A percentile compares a stretch with the other conserved stretches of the same genome.
These are phyloP conservation scores for Atta texana DNA, from an alignment of 1,140 invertebrate species.

Conservation along the genomic window DNA sequence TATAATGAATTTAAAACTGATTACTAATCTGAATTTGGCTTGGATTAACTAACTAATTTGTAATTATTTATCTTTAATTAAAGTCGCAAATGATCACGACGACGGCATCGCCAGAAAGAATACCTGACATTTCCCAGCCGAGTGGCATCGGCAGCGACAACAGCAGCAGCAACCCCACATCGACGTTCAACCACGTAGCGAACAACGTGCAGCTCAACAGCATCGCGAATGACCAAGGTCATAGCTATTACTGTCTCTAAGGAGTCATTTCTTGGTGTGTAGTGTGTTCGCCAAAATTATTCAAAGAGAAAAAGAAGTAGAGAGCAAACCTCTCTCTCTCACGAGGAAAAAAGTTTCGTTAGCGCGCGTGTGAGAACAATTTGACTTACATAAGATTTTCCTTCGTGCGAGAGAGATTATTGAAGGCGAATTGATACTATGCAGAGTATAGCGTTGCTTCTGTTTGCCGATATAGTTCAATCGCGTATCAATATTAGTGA, in stretches of 20 bases:
- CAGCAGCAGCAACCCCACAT: constrained; percentile 76
- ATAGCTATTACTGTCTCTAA: constrained; percentile 83
- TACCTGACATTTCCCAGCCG: constrained; percentile 74
- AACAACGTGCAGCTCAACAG: constrained; percentile 83
- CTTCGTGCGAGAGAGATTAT: constrained; percentile 12
- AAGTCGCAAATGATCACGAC: constrained; percentile 70
- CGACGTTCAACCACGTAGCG: constrained; percentile 80
- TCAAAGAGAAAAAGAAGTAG: constrained; percentile 21
- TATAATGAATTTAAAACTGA: no score
- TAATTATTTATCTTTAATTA: not conserved
- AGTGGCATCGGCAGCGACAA: constrained; percentile 75
- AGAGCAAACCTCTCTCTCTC: not conserved
- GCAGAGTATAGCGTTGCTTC: constrained; percentile 23
- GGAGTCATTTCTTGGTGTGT: constrained; percentile 79
- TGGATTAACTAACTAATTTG: not conserved
- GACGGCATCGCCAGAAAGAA: constrained; percentile 76
- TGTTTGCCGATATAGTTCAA: constrained; percentile 9
- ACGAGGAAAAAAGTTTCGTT: not conserved
- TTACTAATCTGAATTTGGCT: no score
- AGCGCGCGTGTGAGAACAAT: not conserved
- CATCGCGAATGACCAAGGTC: constrained; percentile 85
- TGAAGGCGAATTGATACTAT: not conserved
- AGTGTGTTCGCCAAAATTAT: constrained; percentile 71
- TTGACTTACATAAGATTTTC: constrained; percentile 3
- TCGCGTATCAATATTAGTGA: constrained; percentile 26